Conservation (phyloP, 2,113 vertebrate genomes). For the Urocolius indicus region DNA sequence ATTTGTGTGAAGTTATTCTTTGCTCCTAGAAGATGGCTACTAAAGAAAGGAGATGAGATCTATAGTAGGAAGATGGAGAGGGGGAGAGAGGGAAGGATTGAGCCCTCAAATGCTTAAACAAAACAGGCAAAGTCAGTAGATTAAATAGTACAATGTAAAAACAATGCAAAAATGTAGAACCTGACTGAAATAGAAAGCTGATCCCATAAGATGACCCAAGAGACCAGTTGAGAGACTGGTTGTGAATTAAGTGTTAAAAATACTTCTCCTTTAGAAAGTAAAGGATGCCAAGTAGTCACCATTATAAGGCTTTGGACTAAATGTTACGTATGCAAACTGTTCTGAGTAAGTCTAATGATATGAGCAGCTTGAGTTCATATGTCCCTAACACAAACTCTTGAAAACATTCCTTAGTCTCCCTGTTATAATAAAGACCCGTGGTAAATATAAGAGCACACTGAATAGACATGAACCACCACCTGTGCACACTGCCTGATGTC, state of each 20-base stretch:
- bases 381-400: not conserved
- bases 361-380: not conserved
- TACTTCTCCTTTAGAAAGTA: not conserved
- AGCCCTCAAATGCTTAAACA: not conserved
- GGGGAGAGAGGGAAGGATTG: not conserved
- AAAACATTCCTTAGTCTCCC: not conserved
- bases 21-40: not conserved
- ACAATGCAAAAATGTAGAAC: not conserved
- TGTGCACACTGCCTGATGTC: not conserved
- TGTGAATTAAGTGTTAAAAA: not conserved
- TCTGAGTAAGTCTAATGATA: not conserved
- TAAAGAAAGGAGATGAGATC: not conserved
- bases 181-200: not conserved
- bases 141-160: not conserved
- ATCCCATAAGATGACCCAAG: not conserved
- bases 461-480: not conserved
- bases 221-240: not conserved
- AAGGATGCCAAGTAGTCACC: not conserved
- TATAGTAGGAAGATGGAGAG: not conserved
- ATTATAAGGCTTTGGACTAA: not conserved
- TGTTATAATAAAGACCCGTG: not conserved
- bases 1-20: not conserved
- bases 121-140: not conserved
- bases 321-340: not conserved
- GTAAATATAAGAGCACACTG: accelerated